Base-by-base conservation (phyloP, 2,113 vertebrate species). In the Coptodon bakossiorum region DNA sequence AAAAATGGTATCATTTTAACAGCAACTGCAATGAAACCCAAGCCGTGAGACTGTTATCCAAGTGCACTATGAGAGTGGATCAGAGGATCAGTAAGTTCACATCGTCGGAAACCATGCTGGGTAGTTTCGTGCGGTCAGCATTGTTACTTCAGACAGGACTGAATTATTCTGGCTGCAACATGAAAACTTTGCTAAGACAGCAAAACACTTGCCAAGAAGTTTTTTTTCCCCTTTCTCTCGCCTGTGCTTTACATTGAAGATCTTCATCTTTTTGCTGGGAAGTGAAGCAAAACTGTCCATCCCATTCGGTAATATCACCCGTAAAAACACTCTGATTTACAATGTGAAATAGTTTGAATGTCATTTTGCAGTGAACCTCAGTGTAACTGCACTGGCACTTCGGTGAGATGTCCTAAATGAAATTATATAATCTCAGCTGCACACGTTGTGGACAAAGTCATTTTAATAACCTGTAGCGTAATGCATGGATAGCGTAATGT, bases 1-100 rank as follows among this genome's bases (percentile, higher is more conserved):
- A 29, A 61, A 79, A 85, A 6, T 2, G 19, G 59, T 81, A 40
- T 86, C 24, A 50, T 82, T 90, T 86, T 53, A 91, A 78, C 83
- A 84, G 82, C 88, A 79, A 82, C 86, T 87, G 80, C 29, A 36
- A 45, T 73, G 88, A 93, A 95, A 93, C 45, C 54, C 7, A 36
- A 92, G 86, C 88, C 17, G 79, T 16, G 76, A 76, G 78, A 61
- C 48, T 12, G 31, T 84, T 81, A 85, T 89, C 27, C 31, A 78
- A 78, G 73, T 52, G 73, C 27, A 13, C 79, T 81, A n/a, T 54
- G 31, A 43, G 56, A 66, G 57, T 19, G 71, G 87, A 85, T 83
- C 54, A 57, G 56, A 40, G 16, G 80, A 79, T 90, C 54, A 53
- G 22, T 1, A 27, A 5, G 78, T 83, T 88, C 87, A 78, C 84